Evolutionary conservation across 2,113 vertebrate species (phyloP), one percentile per base, ranked within the genome.

Genomic region (Oxyruncus cristatus): DNA sequence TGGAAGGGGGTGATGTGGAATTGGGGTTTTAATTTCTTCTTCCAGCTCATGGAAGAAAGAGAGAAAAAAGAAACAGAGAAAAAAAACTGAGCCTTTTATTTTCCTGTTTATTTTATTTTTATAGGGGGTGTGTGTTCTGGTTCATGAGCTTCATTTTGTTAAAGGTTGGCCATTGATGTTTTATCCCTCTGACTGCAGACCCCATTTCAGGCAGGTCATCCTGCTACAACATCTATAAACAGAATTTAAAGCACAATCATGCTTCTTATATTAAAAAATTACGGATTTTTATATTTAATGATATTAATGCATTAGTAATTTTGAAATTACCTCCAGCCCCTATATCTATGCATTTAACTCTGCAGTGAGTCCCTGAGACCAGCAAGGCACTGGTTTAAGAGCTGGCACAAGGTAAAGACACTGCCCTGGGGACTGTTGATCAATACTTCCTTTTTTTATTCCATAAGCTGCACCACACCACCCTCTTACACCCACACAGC

Each of bases 121-220:
- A 5, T 11, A n/a, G 17, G 6, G 1, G 6, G 14, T 1, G 11
- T 74, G 4, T 8, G 11, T 22, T 46, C 18, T 28, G 41, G 24
- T 72, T 13, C 27, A 0, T 8, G 53, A 26, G 5, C 27, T 16
- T 39, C 15, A 4, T 5, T 14, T 44, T 10, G 1, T 18, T n/a
- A 7, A 21, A 59, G 50, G 62, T 23, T 41, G 28, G 19, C 65
- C 66, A 49, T 39, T 66, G 83, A 9, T 83, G 73, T 22, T 70
- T 65, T 44, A 19, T 14, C 24, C 35, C 47, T 50, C 87, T 55
- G 50, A 17, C 82, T 55, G 49, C 49, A 59, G 39, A 53, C 12
- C 39, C 55, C 65, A 24, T 8, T 39, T 41, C 55, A 62, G 84
- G 39, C 55, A 70, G 22, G 23, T 33, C 46, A n/a, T n/a, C 39